A percentile compares a stretch with the other conserved stretches of the same genome.
phyloP scores from a whole-genome alignment of 2,113 vertebrate species.

The Clarias batrachus region DNA sequence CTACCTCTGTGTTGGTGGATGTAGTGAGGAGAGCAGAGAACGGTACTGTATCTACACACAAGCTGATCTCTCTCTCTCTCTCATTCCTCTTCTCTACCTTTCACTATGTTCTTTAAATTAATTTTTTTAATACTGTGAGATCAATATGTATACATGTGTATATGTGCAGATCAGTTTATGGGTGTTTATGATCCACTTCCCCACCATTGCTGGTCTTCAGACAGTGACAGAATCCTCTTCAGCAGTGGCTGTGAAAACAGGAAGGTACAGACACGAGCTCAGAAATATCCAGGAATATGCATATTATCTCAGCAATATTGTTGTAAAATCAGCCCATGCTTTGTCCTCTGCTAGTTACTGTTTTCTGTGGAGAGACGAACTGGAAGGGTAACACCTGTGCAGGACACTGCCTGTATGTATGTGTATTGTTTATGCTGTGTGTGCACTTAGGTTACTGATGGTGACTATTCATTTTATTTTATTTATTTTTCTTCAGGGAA shows the following conservation, averaged over 20 bases:
- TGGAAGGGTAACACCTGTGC: conserved; percentile 64
- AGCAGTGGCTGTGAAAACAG: conserved; percentile 72
- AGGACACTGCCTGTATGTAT: not conserved
- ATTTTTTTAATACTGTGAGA: not conserved
- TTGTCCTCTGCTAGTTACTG: conserved; percentile 58
- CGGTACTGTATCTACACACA: conserved; percentile 63
- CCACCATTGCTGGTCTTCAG: conserved; percentile 75
- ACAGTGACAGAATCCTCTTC: conserved; percentile 75
- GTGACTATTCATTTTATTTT: not conserved
- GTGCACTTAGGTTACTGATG: not conserved
- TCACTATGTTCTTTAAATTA: not conserved
- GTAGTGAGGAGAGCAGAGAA: conserved; percentile 66
- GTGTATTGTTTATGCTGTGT: conserved; percentile 6
- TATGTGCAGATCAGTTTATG: conserved; percentile 66
- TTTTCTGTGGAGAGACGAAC: conserved; percentile 67
- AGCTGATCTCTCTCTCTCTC: no score
- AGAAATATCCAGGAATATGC: not conserved
- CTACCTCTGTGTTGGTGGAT: conserved; percentile 66
- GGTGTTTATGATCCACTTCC: conserved; percentile 73
- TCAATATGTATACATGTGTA: not conserved
- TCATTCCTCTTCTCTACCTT: not conserved
- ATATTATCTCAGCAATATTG: not conserved
- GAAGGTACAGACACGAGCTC: conserved; percentile 63
- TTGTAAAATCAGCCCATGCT: not conserved
- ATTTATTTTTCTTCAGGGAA: conserved; percentile 32